Percentiles rank a stretch among this genome's conserved stretches.
Evolutionary conservation across 2,888 invertebrate genomes (phyloP).

Genomic region (Rapana venosa): DNA sequence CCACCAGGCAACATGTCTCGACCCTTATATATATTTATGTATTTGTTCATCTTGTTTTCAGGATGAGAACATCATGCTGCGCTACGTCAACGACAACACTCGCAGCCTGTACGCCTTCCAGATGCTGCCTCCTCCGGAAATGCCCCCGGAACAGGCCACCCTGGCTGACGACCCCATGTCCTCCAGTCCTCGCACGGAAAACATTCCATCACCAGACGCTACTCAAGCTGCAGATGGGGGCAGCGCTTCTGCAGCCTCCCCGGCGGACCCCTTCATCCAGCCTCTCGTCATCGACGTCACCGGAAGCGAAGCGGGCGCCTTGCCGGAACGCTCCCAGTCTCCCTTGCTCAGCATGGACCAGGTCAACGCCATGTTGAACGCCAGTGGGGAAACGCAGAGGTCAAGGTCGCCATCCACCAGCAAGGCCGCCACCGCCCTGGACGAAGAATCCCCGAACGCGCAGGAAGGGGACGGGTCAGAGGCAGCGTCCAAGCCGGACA

Average conservation of each 20-base stretch:
- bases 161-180: not conserved
- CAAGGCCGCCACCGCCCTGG: not conserved
- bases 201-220: not conserved
- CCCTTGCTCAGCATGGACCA: conserved; percentile 8
- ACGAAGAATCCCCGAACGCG: not conserved
- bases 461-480: not conserved
- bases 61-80: conserved; percentile 81
- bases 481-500: not conserved
- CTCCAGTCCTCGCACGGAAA: not conserved
- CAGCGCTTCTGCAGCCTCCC: not conserved
- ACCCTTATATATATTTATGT: too few relatives aligned
- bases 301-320: conserved; percentile 37
- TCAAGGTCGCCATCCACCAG: not conserved
- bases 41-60: conserved; percentile 57
- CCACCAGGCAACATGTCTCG: too few relatives aligned
- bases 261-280: not conserved
- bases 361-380: conserved; percentile 1
- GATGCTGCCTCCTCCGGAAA: conserved; percentile 60
- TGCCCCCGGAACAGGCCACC: conserved; percentile 30
- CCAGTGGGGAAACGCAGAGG: not conserved
- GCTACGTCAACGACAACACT: conserved; percentile 80
- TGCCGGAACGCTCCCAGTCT: conserved; percentile 57
- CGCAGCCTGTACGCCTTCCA: conserved; percentile 77
- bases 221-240: not conserved
- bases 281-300: conserved; percentile 35